These are phyloP conservation scores for Centruroides sculpturatus DNA, from an alignment of 1,140 invertebrate species.

Conservation along the genomic window DNA sequence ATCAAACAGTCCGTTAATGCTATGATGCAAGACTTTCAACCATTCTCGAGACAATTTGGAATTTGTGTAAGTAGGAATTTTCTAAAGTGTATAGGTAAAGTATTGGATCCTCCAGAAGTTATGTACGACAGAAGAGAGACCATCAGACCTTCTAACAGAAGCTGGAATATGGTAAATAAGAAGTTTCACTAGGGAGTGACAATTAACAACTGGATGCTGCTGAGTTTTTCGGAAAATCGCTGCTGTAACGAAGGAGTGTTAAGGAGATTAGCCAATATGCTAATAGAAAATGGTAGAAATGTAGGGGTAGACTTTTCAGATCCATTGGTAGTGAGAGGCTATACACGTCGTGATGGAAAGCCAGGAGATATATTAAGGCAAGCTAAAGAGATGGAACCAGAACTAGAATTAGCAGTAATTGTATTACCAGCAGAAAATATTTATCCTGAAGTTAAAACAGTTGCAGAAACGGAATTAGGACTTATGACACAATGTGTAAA, in stretches of 20 bases:
- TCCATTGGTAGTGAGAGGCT: neutral
- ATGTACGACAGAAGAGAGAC: neutral
- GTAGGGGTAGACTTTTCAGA: neutral
- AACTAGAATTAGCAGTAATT: constrained; percentile 5
- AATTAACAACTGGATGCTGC: constrained; percentile 18
- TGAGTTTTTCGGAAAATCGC: constrained; percentile 10
- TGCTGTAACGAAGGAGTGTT: neutral
- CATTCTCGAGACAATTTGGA: constrained; percentile 21
- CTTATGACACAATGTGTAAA: constrained; percentile 71
- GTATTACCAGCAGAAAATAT: neutral
- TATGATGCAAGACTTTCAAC: neutral
- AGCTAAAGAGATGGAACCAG: neutral
- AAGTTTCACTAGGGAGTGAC: constrained; percentile 39
- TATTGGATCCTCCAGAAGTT: constrained; percentile 15
- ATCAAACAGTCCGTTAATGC: neutral
- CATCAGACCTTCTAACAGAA: constrained; percentile 29
- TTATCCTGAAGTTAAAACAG: constrained; percentile 46
- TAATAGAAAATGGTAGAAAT: neutral
- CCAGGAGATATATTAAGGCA: neutral
- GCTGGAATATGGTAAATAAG: constrained; percentile 44
- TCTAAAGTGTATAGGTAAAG: constrained; percentile 14
- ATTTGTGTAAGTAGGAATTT: constrained; percentile 12
- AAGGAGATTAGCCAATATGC: neutral
- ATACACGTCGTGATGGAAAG: neutral
- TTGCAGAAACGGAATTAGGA: constrained; percentile 54